Evolutionary conservation across 2,113 vertebrate species (phyloP).

Genomic region (Struthidea cinerea): DNA sequence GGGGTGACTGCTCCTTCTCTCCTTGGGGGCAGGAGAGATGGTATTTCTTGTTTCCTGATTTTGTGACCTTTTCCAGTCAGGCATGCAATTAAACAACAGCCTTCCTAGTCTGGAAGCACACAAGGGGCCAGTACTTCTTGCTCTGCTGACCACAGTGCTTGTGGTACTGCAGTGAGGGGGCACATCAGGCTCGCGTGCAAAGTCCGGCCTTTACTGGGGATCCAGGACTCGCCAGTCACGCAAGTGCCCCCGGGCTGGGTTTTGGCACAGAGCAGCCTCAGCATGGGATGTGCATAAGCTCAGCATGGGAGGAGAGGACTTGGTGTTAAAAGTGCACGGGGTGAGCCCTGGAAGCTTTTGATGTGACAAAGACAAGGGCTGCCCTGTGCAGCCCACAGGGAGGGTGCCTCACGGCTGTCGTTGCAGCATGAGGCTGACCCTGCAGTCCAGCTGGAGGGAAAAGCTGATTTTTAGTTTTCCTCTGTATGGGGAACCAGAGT

Average conservation of each 20-base stretch:
- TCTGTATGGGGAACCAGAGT: background rate
- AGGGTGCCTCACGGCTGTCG: background rate
- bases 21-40: background rate
- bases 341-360: background rate
- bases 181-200: accelerated
- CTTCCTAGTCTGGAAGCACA: background rate
- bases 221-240: background rate
- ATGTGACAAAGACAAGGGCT: background rate
- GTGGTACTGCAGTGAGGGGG: accelerated
- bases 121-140: background rate
- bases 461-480: background rate
- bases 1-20: background rate
- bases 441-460: background rate
- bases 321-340: background rate
- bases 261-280: background rate
- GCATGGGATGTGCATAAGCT: background rate
- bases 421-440: background rate
- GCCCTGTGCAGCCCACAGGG: background rate
- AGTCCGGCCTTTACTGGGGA: background rate
- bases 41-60: background rate
- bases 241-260: background rate
- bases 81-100: background rate
- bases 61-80: background rate
- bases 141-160: background rate
- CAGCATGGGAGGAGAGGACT: background rate